These are phyloP conservation scores for Ctenochaetus hawaiiensis DNA, from an alignment of 2,797 vertebrate genomes.

Conservation along the genomic window DNA sequence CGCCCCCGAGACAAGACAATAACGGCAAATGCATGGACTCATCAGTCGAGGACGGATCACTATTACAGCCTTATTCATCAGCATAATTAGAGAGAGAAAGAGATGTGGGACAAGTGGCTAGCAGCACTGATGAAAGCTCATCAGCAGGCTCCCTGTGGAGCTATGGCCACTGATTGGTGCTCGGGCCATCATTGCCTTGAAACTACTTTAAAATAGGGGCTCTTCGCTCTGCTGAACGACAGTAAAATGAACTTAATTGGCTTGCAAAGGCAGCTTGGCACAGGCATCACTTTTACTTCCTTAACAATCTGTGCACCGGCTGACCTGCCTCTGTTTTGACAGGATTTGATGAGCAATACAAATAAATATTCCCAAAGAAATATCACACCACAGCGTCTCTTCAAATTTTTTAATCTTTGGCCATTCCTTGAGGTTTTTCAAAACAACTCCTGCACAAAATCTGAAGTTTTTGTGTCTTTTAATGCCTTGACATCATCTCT, in stretches of 20 bases:
- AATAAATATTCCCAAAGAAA: slow-evolving; percentile 21
- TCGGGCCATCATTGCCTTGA: slow-evolving; percentile 64
- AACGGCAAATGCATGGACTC: slow-evolving; percentile 60
- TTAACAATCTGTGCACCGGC: slow-evolving; percentile 44
- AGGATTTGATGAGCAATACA: slow-evolving; percentile 8
- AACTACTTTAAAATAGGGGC: slow-evolving; percentile 67
- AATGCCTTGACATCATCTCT: not conserved
- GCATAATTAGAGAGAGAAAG: slow-evolving; percentile 74
- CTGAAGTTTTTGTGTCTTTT: not conserved
- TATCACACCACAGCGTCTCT: not conserved
- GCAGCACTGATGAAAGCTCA: slow-evolving; percentile 80
- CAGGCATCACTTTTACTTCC: slow-evolving; percentile 57
- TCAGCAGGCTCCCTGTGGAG: slow-evolving; percentile 72
- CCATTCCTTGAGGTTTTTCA: not conserved
- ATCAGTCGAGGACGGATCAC: slow-evolving; percentile 72
- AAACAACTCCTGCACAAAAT: not conserved
- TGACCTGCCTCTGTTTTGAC: slow-evolving; percentile 15
- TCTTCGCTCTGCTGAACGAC: slow-evolving; percentile 61
- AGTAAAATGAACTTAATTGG: slow-evolving; percentile 73
- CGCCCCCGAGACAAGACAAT: slow-evolving; percentile 63
- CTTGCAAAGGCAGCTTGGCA: slow-evolving; percentile 35
- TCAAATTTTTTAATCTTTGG: too few species aligned
- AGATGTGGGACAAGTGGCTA: slow-evolving; percentile 75
- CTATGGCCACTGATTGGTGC: slow-evolving; percentile 74
- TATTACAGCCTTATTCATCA: slow-evolving; percentile 75